Conservation (phyloP, 2,888 invertebrate species). For the Maniola hyperantus region DNA sequence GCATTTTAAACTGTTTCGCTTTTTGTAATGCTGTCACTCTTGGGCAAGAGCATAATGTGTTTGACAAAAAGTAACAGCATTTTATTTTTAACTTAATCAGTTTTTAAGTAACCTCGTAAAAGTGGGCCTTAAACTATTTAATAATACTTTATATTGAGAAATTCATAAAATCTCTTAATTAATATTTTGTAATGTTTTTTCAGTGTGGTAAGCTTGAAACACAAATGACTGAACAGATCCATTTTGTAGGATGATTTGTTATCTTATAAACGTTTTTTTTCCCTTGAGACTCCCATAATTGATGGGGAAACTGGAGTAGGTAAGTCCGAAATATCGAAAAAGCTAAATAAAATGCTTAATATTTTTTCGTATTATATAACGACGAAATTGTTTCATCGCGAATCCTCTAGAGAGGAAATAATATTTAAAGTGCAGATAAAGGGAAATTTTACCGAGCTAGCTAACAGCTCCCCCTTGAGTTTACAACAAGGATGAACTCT, state of each 20-base stretch:
- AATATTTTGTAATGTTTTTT: neutral
- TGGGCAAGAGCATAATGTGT: too few species aligned
- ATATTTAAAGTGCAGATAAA: slow-evolving; percentile 24
- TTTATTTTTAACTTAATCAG: too few species aligned
- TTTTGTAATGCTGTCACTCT: too few species aligned
- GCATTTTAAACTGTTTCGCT: too few species aligned
- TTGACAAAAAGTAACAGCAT: too few species aligned
- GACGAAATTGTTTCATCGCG: slow-evolving; percentile 13
- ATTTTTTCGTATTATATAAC: slow-evolving; percentile 14
- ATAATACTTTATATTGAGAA: too few species aligned
- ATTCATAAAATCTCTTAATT: too few species aligned
- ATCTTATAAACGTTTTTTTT: slow-evolving; percentile 3
- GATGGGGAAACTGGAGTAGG: slow-evolving; percentile 1
- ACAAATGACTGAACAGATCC: neutral
- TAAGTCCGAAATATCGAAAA: neutral
- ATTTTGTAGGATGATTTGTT: neutral
- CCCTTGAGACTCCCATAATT: neutral
- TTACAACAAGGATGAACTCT: slow-evolving; percentile 29
- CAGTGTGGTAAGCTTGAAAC: neutral
- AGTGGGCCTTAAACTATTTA: too few species aligned
- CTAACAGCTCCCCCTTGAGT: slow-evolving; percentile 31
- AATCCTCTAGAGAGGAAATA: slow-evolving; percentile 16
- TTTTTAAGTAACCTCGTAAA: too few species aligned
- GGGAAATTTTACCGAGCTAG: slow-evolving; percentile 31
- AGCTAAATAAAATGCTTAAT: slow-evolving; percentile 3